Conservation (phyloP, 1,140 invertebrate genomes). For the Apis dorsata region DNA sequence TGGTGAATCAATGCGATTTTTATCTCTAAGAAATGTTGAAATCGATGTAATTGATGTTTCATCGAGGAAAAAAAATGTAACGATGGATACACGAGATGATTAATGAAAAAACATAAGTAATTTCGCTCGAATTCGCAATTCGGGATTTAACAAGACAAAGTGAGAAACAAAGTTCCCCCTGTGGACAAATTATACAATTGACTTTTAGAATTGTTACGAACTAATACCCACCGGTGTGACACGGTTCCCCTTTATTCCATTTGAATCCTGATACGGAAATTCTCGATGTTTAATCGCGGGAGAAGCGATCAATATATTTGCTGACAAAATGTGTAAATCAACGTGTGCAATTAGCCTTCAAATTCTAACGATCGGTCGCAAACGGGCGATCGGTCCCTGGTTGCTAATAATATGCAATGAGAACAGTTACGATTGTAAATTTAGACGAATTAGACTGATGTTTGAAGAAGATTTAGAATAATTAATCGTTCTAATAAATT, state of each 20-base stretch:
- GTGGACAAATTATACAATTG: constrained; percentile 27
- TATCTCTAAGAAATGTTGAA: too few relatives aligned
- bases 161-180: constrained; percentile 21
- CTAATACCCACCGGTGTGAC: background rate
- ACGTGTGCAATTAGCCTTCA: constrained; percentile 21
- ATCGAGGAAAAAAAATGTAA: background rate
- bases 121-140: background rate
- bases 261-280: background rate
- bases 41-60: background rate
- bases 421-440: background rate
- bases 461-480: background rate
- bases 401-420: constrained; percentile 15
- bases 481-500: too few relatives aligned
- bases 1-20: too few relatives aligned
- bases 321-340: constrained; percentile 46
- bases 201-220: constrained; percentile 26
- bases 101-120: constrained; percentile 25
- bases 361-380: constrained; percentile 28
- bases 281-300: constrained; percentile 20
- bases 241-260: constrained; percentile 17
- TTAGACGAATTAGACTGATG: background rate
- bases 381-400: constrained; percentile 1
- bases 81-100: background rate
- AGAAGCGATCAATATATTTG: constrained; percentile 37
- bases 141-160: background rate